Conservation (phyloP, 2,797 vertebrate genomes). For the Acipenser ruthenus region DNA sequence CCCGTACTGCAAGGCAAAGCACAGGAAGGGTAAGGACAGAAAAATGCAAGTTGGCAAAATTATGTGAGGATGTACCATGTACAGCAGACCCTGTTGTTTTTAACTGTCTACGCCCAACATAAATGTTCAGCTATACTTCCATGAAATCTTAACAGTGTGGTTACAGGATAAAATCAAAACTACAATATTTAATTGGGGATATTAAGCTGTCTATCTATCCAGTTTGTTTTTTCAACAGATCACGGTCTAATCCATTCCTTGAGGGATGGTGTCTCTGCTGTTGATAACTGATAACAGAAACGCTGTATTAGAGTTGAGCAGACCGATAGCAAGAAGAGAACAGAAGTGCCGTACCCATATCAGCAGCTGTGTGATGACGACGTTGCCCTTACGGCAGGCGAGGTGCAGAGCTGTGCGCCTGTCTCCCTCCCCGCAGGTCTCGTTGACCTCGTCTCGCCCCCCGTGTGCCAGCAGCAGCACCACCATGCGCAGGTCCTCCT, state of each 20-base stretch:
- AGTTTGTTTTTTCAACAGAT: too few species aligned
- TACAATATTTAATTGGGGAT: too few species aligned
- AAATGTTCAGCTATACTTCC: too few species aligned
- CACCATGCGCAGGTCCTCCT: slow-evolving; percentile 78
- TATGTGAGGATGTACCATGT: too few species aligned
- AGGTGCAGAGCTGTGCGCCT: slow-evolving; percentile 86
- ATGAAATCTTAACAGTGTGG: too few species aligned
- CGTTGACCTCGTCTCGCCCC: slow-evolving; percentile 84
- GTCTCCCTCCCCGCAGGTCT: slow-evolving; percentile 85
- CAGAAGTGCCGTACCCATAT: slow-evolving; percentile 72
- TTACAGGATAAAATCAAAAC: too few species aligned
- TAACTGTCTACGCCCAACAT: too few species aligned
- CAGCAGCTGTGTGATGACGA: slow-evolving; percentile 84
- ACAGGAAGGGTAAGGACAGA: too few species aligned
- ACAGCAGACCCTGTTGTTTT: too few species aligned
- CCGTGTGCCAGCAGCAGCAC: slow-evolving; percentile 87
- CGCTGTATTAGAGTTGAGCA: background rate
- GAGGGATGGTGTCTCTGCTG: accelerated
- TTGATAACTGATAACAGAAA: accelerated
- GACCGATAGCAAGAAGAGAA: background rate
- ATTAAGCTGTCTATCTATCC: too few species aligned
- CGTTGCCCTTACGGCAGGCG: slow-evolving; percentile 80
- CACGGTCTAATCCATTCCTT: too few species aligned
- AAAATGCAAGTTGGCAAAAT: too few species aligned
- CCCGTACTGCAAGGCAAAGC: slow-evolving; percentile 59